Conservation (phyloP, 1,140 invertebrate species). For the Bombus cullumanus region DNA sequence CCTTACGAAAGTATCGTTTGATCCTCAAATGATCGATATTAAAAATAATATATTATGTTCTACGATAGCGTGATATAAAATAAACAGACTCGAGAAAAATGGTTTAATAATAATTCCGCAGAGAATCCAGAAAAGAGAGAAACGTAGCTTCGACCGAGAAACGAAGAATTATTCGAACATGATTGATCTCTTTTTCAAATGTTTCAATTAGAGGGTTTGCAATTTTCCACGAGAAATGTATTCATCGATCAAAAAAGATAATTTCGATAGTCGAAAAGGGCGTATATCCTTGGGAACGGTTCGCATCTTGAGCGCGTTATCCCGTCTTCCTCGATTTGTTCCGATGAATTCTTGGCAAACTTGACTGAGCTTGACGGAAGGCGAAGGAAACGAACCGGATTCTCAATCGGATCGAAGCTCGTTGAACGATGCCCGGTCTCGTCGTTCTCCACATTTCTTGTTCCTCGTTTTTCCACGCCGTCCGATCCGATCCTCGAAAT, state of each 20-base stretch:
- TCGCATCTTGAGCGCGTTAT: neutral
- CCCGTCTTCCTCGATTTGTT: constrained; percentile 49
- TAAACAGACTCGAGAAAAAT: no score
- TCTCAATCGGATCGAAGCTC: constrained; percentile 57
- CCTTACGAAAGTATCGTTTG: no score
- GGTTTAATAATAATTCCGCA: no score
- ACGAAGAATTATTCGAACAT: no score
- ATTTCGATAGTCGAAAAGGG: neutral
- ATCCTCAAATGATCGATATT: no score
- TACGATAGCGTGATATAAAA: no score
- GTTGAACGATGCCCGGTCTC: constrained; percentile 57
- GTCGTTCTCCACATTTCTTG: constrained; percentile 14
- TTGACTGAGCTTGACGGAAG: constrained; percentile 55
- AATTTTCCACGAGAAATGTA: no score
- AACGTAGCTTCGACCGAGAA: no score
- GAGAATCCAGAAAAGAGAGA: no score
- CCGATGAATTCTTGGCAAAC: constrained; percentile 64
- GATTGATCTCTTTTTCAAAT: no score
- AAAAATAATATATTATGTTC: no score
- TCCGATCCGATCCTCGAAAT: constrained; percentile 38
- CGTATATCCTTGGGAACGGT: neutral
- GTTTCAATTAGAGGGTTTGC: no score
- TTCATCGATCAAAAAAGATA: neutral
- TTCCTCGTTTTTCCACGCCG: constrained; percentile 26
- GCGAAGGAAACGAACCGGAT: constrained; percentile 57